Evolutionary conservation across 1,140 invertebrate species (phyloP).

Genomic region (Gonioctena quinquepunctata): DNA sequence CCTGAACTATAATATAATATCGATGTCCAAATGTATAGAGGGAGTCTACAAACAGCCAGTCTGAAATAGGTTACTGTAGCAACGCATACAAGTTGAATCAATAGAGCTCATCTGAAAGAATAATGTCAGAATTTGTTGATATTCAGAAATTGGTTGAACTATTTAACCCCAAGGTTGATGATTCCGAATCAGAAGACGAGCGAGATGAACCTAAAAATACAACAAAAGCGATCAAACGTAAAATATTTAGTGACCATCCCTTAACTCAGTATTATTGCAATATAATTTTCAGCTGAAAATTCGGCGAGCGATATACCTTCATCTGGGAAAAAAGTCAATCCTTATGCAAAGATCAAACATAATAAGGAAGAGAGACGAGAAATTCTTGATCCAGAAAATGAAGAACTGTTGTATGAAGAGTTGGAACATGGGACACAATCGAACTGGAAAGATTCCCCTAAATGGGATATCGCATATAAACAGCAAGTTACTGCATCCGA

Average conservation of each 20-base stretch:
- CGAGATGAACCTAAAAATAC: too few species aligned
- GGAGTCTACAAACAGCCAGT: too few species aligned
- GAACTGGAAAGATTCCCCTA: conserved; percentile 66
- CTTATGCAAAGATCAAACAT: conserved; percentile 35
- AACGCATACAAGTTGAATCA: not conserved
- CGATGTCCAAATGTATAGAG: too few species aligned
- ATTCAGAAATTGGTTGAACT: conserved; percentile 38
- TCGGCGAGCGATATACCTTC: conserved; percentile 3
- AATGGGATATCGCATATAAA: conserved; percentile 81
- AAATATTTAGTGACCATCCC: too few species aligned
- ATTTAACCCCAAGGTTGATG: conserved; percentile 26
- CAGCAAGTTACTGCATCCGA: conserved; percentile 85
- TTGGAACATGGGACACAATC: not conserved
- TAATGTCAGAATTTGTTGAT: conserved; percentile 25
- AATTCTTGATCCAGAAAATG: conserved; percentile 18
- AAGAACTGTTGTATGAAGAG: conserved; percentile 22
- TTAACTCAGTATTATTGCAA: too few species aligned
- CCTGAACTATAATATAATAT: too few species aligned
- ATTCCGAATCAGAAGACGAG: conserved; percentile 27
- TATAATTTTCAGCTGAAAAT: not conserved
- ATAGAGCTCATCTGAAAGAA: not conserved
- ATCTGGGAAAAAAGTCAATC: conserved; percentile 35
- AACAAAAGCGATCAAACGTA: too few species aligned
- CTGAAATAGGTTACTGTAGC: conserved; percentile 4
- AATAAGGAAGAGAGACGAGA: conserved; percentile 20